Percentiles rank a stretch among this genome's conserved stretches.
These are phyloP conservation scores for Geococcyx californianus DNA, from an alignment of 2,113 vertebrate genomes.

Conservation along the genomic window DNA sequence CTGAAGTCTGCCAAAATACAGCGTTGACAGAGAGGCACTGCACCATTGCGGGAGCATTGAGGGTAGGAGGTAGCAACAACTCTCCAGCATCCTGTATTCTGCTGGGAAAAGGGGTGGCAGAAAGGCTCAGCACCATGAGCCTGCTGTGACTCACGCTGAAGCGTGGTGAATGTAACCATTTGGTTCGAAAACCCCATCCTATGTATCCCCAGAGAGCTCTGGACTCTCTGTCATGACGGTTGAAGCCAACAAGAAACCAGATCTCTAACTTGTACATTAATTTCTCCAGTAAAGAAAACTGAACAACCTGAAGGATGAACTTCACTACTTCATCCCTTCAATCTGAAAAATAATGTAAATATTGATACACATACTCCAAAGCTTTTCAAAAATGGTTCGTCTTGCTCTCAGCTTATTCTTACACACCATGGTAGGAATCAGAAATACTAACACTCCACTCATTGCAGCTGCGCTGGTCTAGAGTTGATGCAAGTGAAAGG, in stretches of 20 bases:
- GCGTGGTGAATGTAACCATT: neutral
- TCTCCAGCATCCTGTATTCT: accelerated
- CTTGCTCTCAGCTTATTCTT: neutral
- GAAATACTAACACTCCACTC: neutral
- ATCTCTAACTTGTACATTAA: neutral
- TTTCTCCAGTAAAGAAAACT: neutral
- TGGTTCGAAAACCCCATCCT: neutral
- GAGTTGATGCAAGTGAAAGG: neutral
- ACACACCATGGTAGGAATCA: neutral
- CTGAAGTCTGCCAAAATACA: neutral
- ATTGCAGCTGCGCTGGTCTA: neutral
- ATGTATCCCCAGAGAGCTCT: neutral
- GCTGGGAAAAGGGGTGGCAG: neutral
- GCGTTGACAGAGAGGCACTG: neutral
- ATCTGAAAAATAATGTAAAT: neutral
- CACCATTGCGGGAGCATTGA: accelerated
- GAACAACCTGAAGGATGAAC: neutral
- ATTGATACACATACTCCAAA: neutral
- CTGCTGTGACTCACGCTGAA: neutral
- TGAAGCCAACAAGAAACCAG: neutral
- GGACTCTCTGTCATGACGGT: neutral
- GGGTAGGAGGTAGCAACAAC: neutral
- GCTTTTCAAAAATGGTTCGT: neutral
- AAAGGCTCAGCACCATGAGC: neutral
- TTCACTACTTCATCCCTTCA: neutral